These are phyloP conservation scores for Matsumyia berberina DNA, from an alignment of 2,888 invertebrate genomes.

Conservation along the genomic window DNA sequence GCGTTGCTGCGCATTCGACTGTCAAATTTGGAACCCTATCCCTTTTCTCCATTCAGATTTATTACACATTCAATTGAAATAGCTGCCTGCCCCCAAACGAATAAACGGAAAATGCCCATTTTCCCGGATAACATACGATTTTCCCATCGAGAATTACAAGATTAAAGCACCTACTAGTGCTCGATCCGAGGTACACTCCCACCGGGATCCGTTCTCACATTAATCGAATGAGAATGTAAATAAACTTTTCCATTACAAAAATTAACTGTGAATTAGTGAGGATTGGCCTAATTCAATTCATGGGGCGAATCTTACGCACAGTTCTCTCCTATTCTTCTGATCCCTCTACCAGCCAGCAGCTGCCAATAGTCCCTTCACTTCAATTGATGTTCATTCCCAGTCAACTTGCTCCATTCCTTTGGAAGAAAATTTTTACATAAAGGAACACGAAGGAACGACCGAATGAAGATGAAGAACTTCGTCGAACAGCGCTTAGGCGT, in stretches of 20 bases:
- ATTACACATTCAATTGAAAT: background rate
- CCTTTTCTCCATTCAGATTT: background rate
- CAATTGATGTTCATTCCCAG: constrained; percentile 66
- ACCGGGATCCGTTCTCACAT: constrained; percentile 26
- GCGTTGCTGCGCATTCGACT: too few species aligned
- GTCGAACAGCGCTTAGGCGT: constrained; percentile 51
- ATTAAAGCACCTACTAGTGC: constrained; percentile 9
- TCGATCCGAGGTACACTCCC: constrained; percentile 9
- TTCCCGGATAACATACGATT: background rate
- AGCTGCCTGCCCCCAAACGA: background rate
- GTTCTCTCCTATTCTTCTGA: constrained; percentile 28
- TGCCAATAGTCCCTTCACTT: constrained; percentile 53
- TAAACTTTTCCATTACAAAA: constrained; percentile 83
- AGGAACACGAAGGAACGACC: constrained; percentile 7
- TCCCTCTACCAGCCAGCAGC: constrained; percentile 32
- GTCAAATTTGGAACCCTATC: too few species aligned
- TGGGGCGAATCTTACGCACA: constrained; percentile 67
- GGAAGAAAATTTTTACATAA: constrained; percentile 52
- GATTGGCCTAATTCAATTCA: constrained; percentile 74
- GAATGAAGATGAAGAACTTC: constrained; percentile 26
- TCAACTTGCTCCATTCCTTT: background rate
- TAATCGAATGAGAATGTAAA: constrained; percentile 75
- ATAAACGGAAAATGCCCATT: background rate
- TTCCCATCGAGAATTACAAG: constrained; percentile 21
- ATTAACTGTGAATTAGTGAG: constrained; percentile 82